Evolutionary conservation across 2,888 invertebrate species (phyloP).

Genomic region (Tetragnatha montana): DNA sequence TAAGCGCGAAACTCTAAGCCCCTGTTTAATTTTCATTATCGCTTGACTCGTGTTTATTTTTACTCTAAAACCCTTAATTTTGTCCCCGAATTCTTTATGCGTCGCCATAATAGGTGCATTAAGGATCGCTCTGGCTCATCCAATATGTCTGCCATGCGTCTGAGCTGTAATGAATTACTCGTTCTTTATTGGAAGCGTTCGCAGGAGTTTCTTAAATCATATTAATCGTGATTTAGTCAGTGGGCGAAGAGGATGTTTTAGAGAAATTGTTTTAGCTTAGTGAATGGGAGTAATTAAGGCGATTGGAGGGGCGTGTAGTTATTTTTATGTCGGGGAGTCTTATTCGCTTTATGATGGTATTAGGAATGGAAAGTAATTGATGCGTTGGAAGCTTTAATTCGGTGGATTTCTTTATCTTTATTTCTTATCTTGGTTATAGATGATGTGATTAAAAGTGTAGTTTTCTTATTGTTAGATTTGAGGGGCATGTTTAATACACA

Average conservation of each 20-base stretch:
- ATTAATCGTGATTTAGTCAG: not conserved
- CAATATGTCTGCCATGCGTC: slow-evolving; percentile 2
- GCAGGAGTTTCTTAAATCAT: slow-evolving; percentile 9
- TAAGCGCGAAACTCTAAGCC: slow-evolving; percentile 6
- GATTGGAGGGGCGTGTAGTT: not conserved
- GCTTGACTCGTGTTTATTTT: slow-evolving; percentile 20
- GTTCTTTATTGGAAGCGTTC: slow-evolving; percentile 8
- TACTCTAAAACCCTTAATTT: slow-evolving; percentile 25
- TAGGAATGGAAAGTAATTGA: not conserved
- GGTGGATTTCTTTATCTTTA: no score
- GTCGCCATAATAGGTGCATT: not conserved
- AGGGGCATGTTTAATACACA: no score
- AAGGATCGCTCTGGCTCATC: not conserved
- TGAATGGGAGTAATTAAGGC: not conserved
- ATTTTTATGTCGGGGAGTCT: not conserved
- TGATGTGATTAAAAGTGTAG: no score
- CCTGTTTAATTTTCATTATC: slow-evolving; percentile 43
- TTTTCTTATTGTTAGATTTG: no score
- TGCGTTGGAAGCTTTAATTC: no score
- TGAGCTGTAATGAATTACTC: slow-evolving; percentile 19
- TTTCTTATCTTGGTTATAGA: no score
- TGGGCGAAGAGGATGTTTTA: not conserved
- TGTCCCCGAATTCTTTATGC: slow-evolving; percentile 12
- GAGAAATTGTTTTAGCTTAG: not conserved
- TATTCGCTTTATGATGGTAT: not conserved